Evolutionary conservation across 2,797 vertebrate genomes (phyloP), one percentile per base, ranked within the genome.

Genomic region (Urocyon cinereoargenteus): DNA sequence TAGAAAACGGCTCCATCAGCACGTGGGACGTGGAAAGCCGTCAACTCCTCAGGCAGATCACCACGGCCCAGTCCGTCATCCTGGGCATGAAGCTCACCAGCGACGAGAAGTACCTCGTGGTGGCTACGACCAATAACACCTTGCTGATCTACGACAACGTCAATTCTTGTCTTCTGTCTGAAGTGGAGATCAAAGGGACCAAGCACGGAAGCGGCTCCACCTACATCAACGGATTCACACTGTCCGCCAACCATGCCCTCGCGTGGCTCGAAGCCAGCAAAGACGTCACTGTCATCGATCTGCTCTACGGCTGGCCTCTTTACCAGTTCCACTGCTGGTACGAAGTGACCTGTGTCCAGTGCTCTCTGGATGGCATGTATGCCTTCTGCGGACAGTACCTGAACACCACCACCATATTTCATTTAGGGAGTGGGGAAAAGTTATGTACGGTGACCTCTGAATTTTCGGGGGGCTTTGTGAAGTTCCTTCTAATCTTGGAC

Each of bases 321-420:
- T 99, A 99, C 98, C 99, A 99, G 97, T 99, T 99, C 98, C 99
- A 99, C 97, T 99, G 99, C 98, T 99, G 99, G 99, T 99, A 99
- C 0, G 99, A 99, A 98, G 99, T 99, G 92, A 99, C 99, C 19
- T 99, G 99, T 78, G 99, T 99, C 96, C 99, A 99, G 98, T 99
- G 99, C 97, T 99, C 99, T 59, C 99, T 99, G 86, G 99, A 99
- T 8, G 99, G 99, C 87, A 98, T 99, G 97, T 99, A 99, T 75
- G 99, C 99, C 18, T 99, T 99, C 98, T 99, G 99, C 11, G 99
- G 99, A 18, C 99, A 99, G 98, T 99, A 99, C 98, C 99, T 99
- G 97, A 99, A 99, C 98, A 99, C 99, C 0, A 98, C 99, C 0
- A 99, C 99, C 68, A 99, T 99, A 98, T 99, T 99, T 98, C 99